Conservation (phyloP, 2,113 vertebrate species). For the Apodemus speciosus region DNA sequence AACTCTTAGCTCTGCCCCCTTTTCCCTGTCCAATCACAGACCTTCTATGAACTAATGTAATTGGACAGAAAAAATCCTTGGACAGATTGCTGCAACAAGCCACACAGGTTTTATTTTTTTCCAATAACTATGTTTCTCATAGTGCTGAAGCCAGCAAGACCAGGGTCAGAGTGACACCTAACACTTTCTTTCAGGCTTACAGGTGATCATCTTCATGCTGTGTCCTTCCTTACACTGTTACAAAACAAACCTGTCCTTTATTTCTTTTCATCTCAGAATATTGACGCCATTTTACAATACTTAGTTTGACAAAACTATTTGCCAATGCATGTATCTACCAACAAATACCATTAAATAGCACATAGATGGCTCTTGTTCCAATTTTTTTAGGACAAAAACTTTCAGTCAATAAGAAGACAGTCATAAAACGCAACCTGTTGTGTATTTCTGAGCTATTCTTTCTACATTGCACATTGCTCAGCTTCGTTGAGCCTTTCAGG, state of each 20-base stretch:
- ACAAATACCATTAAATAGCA: neutral
- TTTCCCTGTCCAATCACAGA: too few relatives aligned
- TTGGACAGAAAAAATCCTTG: neutral
- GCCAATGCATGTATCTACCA: too few relatives aligned
- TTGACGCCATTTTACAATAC: neutral
- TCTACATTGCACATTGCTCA: neutral
- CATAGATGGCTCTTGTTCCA: too few relatives aligned
- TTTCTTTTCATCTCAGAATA: neutral
- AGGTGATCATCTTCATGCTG: neutral
- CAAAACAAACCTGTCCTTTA: too few relatives aligned
- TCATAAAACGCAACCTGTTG: neutral
- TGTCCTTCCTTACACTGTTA: neutral
- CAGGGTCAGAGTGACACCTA: neutral
- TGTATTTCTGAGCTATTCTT: neutral
- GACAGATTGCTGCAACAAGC: neutral
- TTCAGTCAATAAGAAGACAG: neutral
- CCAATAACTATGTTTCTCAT: neutral
- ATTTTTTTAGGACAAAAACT: neutral
- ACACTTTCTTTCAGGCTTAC: neutral
- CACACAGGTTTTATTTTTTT: neutral
- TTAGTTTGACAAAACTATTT: too few relatives aligned
- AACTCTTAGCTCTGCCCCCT: too few relatives aligned
- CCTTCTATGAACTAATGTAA: too few relatives aligned
- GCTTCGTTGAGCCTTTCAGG: neutral
- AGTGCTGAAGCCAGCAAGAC: neutral